These are phyloP conservation scores for Callimorpha dominula DNA, from an alignment of 2,888 invertebrate genomes.

Conservation along the genomic window DNA sequence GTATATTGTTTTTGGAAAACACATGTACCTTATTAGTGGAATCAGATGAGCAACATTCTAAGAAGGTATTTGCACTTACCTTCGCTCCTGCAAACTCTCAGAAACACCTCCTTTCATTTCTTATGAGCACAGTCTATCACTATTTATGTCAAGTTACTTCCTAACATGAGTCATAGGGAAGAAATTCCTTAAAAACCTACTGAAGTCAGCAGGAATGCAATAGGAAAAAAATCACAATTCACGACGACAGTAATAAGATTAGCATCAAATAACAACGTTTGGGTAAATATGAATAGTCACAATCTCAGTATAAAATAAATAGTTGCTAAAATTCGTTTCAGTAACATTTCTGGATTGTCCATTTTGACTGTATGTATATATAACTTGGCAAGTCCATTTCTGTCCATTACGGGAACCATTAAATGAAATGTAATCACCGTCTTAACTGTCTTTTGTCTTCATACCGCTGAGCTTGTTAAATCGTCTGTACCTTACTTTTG, in stretches of 20 bases:
- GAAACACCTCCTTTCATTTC: no score
- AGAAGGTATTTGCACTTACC: no score
- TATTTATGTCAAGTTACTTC: no score
- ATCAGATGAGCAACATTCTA: no score
- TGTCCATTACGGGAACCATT: slow-evolving; percentile 56
- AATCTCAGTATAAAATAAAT: neutral
- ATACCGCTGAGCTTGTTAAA: slow-evolving; percentile 30
- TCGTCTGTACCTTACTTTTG: slow-evolving; percentile 2
- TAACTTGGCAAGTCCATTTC: slow-evolving; percentile 54
- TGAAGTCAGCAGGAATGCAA: neutral
- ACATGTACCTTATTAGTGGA: no score
- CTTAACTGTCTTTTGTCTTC: slow-evolving; percentile 50
- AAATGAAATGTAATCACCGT: slow-evolving; percentile 60
- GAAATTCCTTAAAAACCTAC: no score
- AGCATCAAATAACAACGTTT: neutral
- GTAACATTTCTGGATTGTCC: neutral
- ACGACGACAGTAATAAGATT: neutral
- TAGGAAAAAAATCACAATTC: neutral
- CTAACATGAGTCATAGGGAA: no score
- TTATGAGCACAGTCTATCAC: no score
- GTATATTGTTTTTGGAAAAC: no score
- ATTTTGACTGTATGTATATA: slow-evolving; percentile 36
- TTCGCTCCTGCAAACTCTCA: no score
- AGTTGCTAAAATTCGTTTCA: neutral
- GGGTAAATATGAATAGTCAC: neutral